phyloP scores from a whole-genome alignment of 2,797 vertebrate species.

The Agapornis canus region DNA sequence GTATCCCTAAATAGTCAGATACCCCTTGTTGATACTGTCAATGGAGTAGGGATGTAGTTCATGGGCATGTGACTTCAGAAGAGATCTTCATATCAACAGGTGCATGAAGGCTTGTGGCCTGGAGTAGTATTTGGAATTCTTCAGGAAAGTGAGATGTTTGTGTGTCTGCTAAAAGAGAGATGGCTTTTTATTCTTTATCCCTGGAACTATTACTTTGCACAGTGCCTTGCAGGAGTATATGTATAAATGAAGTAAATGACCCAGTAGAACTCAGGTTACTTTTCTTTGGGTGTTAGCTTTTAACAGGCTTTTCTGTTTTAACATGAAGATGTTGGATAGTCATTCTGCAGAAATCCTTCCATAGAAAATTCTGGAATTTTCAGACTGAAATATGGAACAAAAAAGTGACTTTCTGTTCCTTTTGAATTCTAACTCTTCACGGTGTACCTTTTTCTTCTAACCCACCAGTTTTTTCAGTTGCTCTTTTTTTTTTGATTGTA shows the following conservation, averaged over 20 bases:
- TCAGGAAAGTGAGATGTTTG: not conserved
- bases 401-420: not conserved
- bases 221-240: not conserved
- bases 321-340: not conserved
- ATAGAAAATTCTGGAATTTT: not conserved
- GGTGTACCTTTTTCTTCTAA: not conserved
- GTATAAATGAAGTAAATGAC: not conserved
- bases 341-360: not conserved
- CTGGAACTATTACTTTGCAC: not conserved
- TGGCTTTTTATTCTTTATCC: not conserved
- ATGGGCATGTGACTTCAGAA: not conserved
- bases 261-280: accelerated
- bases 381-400: not conserved
- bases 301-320: not conserved
- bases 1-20: not conserved
- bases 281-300: not conserved
- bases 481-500: not conserved
- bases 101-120: not conserved
- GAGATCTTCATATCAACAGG: not conserved
- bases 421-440: not conserved
- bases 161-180: not conserved
- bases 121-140: not conserved
- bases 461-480: not conserved
- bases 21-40: not conserved
- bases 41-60: not conserved